phyloP scores from a whole-genome alignment of 2,888 invertebrate species.

The Kuschelorhynchus macadamiae region DNA sequence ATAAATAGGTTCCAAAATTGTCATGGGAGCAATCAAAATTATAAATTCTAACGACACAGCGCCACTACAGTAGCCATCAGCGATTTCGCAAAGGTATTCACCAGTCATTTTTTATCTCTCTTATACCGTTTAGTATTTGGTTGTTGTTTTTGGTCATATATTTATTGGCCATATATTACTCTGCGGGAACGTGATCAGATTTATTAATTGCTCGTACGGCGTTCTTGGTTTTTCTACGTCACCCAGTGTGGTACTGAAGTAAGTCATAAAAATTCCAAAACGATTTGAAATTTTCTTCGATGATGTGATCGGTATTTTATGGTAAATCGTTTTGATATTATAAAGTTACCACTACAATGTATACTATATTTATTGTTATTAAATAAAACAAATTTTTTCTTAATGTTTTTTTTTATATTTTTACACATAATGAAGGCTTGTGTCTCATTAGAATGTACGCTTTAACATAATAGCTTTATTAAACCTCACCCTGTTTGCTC shows the following conservation, averaged over 20 bases:
- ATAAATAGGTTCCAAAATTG: conserved; percentile 20
- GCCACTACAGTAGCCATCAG: conserved; percentile 12
- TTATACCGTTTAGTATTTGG: conserved; percentile 49
- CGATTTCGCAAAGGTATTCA: conserved; percentile 44
- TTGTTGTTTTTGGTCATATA: conserved; percentile 49
- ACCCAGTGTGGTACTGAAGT: conserved; percentile 36
- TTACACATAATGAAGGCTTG: no score
- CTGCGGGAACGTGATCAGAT: conserved; percentile 39
- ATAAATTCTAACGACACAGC: conserved; percentile 34
- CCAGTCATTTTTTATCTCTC: conserved; percentile 29
- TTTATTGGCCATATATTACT: conserved; percentile 50
- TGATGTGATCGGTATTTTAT: conserved; percentile 33
- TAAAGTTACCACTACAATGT: no score
- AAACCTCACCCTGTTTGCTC: no score
- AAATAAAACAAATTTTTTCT: no score
- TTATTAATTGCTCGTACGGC: conserved; percentile 41
- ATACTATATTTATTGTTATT: no score
- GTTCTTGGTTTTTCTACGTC: conserved; percentile 46
- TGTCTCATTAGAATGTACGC: no score
- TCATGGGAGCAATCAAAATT: conserved; percentile 7
- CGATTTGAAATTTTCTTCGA: conserved; percentile 36
- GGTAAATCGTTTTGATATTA: conserved; percentile 3
- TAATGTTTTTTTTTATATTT: no score
- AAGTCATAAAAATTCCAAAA: conserved; percentile 43
- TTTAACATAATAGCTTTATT: no score